A percentile compares a stretch with the other conserved stretches of the same genome.
Conservation (phyloP, 2,113 vertebrate species). For the Rhagologus leucostigma region DNA sequence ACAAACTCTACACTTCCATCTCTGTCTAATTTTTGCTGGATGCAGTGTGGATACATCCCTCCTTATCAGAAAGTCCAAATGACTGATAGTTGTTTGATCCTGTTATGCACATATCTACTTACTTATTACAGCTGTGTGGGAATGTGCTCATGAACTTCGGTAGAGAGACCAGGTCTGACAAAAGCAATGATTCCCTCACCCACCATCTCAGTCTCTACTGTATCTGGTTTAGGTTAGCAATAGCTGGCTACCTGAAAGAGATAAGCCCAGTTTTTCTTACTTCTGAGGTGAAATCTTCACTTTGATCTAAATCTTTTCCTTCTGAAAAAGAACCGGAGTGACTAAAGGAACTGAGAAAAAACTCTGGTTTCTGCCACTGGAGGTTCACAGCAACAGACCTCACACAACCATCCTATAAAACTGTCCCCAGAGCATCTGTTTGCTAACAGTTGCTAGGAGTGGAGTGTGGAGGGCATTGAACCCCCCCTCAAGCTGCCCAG, state of each 20-base stretch:
- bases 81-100: not conserved
- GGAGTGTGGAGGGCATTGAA: not conserved
- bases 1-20: not conserved
- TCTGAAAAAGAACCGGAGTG: not conserved
- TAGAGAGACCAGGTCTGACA: not conserved
- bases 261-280: not conserved
- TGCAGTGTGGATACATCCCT: not conserved
- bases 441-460: not conserved
- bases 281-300: not conserved
- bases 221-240: not conserved
- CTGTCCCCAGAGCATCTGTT: not conserved
- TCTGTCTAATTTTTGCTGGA: not conserved
- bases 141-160: not conserved
- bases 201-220: not conserved
- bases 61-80: not conserved
- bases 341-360: not conserved
- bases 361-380: not conserved
- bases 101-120: not conserved
- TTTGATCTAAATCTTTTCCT: not conserved
- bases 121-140: fast-evolving
- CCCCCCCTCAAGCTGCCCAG: not conserved
- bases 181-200: not conserved
- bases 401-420: not conserved
- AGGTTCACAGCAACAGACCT: not conserved
- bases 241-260: not conserved